These are phyloP conservation scores for Artemia sp. DNA, from an alignment of 2,888 invertebrate genomes.

Conservation along the genomic window DNA sequence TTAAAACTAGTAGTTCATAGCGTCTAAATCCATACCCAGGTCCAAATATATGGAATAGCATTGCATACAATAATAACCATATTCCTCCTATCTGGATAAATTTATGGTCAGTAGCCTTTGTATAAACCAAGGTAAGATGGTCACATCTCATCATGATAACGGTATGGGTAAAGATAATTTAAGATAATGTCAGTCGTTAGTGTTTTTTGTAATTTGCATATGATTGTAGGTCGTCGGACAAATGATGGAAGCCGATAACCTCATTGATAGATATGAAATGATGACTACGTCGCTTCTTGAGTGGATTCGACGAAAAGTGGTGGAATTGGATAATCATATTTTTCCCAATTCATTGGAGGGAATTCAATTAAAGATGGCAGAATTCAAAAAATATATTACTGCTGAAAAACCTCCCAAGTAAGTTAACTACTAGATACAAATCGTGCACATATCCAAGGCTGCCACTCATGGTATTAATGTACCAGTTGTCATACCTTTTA, in stretches of 20 bases:
- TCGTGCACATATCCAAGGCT: too few relatives aligned
- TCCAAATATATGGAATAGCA: too few relatives aligned
- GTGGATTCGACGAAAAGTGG: conserved; percentile 79
- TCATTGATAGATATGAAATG: conserved; percentile 71
- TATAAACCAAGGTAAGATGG: background rate
- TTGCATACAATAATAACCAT: too few relatives aligned
- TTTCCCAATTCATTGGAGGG: conserved; percentile 90
- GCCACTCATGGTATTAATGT: too few relatives aligned
- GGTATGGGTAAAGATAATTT: background rate
- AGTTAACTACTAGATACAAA: conserved; percentile 29
- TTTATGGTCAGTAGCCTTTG: background rate
- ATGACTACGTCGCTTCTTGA: conserved; percentile 67
- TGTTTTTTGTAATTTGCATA: conserved; percentile 22
- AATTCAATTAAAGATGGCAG: conserved; percentile 69
- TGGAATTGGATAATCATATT: conserved; percentile 59
- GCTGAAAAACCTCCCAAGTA: conserved; percentile 94
- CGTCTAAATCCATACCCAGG: too few relatives aligned
- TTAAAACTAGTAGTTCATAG: too few relatives aligned
- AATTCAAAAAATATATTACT: conserved; percentile 88
- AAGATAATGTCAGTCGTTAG: background rate
- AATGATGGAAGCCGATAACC: conserved; percentile 83
- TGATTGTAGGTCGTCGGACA: conserved; percentile 69
- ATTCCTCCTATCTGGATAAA: too few relatives aligned
- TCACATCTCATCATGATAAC: background rate
- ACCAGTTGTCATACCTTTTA: too few relatives aligned